Percentiles rank a stretch among this genome's conserved stretches.
phyloP scores from a whole-genome alignment of 2,797 vertebrate genomes.

The Crenichthys baileyi region DNA sequence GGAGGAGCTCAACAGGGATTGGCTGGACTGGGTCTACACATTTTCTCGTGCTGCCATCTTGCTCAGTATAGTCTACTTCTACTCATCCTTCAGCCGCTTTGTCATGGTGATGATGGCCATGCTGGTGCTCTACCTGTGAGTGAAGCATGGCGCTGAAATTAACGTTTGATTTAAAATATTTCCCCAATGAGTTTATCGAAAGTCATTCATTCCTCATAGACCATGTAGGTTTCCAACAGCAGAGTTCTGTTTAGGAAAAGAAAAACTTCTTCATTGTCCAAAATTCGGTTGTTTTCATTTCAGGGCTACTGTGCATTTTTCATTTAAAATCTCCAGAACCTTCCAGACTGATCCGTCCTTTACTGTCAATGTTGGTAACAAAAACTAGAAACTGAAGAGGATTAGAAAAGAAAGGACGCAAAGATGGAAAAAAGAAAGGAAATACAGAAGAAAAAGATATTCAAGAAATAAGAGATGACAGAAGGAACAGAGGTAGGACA shows the following conservation, averaged over 20 bases:
- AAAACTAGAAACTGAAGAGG: not conserved
- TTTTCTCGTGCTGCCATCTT: constrained; percentile 90
- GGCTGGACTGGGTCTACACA: constrained; percentile 96
- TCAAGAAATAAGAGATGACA: not conserved
- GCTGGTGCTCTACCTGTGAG: constrained; percentile 96
- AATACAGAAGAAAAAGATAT: not conserved
- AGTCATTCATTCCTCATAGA: not conserved
- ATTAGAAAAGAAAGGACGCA: not conserved
- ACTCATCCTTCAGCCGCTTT: constrained; percentile 95
- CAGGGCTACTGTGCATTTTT: not conserved
- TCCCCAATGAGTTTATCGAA: not conserved
- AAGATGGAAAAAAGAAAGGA: not conserved
- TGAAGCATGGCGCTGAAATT: constrained; percentile 27
- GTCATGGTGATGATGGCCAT: constrained; percentile 96
- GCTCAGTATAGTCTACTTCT: constrained; percentile 96
- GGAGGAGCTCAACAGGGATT: constrained; percentile 93
- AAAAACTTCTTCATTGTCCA: no score
- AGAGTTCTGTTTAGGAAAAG: not conserved
- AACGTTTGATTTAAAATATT: not conserved
- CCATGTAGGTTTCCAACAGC: no score
- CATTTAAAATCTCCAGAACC: not conserved
- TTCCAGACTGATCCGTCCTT: not conserved
- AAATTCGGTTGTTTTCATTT: not conserved
- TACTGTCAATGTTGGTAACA: not conserved
- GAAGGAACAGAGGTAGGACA: not conserved